These are phyloP conservation scores for Picus viridis DNA, from an alignment of 2,797 vertebrate genomes.

Conservation along the genomic window DNA sequence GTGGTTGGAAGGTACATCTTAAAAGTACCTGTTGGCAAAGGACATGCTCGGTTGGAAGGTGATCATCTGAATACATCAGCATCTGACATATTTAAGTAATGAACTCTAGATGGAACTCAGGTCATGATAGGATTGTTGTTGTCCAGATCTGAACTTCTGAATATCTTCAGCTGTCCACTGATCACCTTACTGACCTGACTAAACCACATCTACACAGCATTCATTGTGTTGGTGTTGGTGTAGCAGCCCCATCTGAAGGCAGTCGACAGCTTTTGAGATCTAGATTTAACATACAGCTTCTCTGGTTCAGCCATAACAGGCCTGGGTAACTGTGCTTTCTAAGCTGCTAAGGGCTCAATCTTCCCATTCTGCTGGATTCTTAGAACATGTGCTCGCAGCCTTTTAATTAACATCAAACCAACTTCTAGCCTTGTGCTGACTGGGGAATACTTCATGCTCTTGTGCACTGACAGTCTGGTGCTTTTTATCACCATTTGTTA, in stretches of 20 bases:
- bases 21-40: background rate
- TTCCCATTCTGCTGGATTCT: background rate
- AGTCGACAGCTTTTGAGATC: background rate
- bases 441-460: background rate
- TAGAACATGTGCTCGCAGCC: background rate
- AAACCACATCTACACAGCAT: background rate
- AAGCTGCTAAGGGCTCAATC: background rate
- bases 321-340: background rate
- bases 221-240: background rate
- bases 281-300: background rate
- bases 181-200: background rate
- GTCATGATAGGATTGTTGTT: background rate
- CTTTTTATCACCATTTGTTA: background rate
- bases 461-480: background rate
- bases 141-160: background rate
- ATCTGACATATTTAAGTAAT: too few relatives aligned
- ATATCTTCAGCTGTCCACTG: background rate
- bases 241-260: background rate
- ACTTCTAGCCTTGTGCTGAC: background rate
- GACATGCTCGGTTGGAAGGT: background rate
- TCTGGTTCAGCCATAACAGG: background rate
- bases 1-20: background rate
- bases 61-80: too few relatives aligned
- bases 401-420: slow-evolving; percentile 22
- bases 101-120: background rate